Conservation (phyloP, 2,113 vertebrate genomes). For the Trichechus manatus region DNA sequence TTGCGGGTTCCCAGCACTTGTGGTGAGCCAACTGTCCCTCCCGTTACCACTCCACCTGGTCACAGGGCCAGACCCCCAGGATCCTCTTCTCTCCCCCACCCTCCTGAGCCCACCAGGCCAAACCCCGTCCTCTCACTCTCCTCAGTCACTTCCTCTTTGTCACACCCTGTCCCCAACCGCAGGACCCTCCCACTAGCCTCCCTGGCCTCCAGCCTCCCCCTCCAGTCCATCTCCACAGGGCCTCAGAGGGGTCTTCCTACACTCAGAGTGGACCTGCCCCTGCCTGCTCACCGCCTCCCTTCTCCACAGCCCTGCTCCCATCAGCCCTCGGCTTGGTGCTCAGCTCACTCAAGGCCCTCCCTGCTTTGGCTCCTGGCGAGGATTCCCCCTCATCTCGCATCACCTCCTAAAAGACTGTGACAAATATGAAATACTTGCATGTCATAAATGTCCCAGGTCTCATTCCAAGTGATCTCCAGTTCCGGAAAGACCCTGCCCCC, state of each 20-base stretch:
- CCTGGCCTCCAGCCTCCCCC: not conserved
- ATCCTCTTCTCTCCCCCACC: not conserved
- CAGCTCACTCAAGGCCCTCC: not conserved
- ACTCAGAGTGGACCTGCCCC: too few relatives aligned
- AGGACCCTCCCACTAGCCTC: too few relatives aligned
- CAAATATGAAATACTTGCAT: too few relatives aligned
- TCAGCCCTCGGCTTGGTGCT: not conserved
- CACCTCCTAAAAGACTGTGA: not conserved
- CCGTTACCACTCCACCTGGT: conserved; percentile 35
- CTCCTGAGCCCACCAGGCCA: not conserved
- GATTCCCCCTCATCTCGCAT: not conserved
- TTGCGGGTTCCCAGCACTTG: not conserved
- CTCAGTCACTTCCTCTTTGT: not conserved
- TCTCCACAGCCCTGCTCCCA: fast-evolving
- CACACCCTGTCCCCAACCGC: not conserved
- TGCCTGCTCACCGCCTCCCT: fast-evolving
- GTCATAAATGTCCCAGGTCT: fast-evolving
- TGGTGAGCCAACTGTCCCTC: conserved; percentile 75
- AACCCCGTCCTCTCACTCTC: not conserved
- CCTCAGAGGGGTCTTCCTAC: not conserved
- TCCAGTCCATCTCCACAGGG: not conserved
- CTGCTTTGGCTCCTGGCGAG: too few relatives aligned
- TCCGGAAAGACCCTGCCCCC: too few relatives aligned
- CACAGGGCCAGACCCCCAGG: conserved; percentile 79
- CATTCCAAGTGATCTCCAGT: too few relatives aligned